Base-by-base conservation (phyloP, 2,797 vertebrate species). In the Astyanax mexicanus region DNA sequence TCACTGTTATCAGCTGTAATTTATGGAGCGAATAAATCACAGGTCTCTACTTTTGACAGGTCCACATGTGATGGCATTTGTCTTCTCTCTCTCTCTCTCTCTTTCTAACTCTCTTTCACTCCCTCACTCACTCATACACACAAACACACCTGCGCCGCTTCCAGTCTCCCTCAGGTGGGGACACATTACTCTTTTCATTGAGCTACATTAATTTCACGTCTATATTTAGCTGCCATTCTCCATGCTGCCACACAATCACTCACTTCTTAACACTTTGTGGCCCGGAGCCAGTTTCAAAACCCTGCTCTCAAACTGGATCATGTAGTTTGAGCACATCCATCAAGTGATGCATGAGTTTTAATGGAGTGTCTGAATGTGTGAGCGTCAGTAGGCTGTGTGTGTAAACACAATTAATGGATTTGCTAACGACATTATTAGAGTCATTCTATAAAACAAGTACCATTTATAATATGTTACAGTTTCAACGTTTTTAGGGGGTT, bases 151-250 rank as follows among this genome's bases (percentile, higher is more conserved):
- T 72, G 57, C 27, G 19, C 21, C 27, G 10, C 25, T 12, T 47
- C 25, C 62, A n/a, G 10, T n/a, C 37, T 44, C 44, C 42, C 44
- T 55, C 42, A 32, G n/a, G n/a, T 55, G 27, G 11, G 42, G 69
- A 60, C 17, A 10, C 42, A n/a, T 23, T 69, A n/a, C 38, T 57
- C 44, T 61, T 80, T 72, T 77, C 61, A 69, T 54, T 61, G 21
- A 74, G 71, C 58, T 40, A 44, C 21, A 72, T 69, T 72, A 45
- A 69, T 47, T 71, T 61, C n/a, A 29, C 25, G 29, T 17, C 55
- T 76, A 76, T 73, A 69, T 77, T 77, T 70, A 58, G 61, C 19
- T 49, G 35, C 19, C 15, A 37, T 57, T 72, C 8, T 61, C 29
- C 17, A 19, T 45, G 10, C 37, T 37, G 32, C 21, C 35, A 40